Base-by-base conservation (phyloP, 2,888 invertebrate species). In the Ichneumoninae sp. region DNA sequence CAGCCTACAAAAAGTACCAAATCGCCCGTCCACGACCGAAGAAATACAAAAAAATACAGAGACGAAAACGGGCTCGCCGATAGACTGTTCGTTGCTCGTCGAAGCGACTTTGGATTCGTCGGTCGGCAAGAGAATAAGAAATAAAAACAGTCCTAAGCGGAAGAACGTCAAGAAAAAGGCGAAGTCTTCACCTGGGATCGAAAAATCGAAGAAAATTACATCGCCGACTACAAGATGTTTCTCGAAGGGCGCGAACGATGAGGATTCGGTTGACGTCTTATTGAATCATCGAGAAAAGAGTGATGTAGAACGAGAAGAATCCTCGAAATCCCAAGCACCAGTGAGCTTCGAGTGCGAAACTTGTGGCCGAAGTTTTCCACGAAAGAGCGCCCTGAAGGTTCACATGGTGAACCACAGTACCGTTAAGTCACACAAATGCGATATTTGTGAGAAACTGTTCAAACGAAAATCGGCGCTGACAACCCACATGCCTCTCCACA, bases 391-490 rank as follows among this genome's bases (percentile, higher is more conserved):
- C 7, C 66, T 65, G 44, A 82, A 70, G 70, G 66, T 54, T 22
- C 77, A 82, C 82, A 77, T 77, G 82, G 82, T 72, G 22, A 77
- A 82, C 30, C 82, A 77, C 54, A 77, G 77, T 33, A 76, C 70
- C 1, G 10, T 82, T 19, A 65, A 71, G 36, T 71, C 77, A 47
- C 87, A 90, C 85, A 90, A 89, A 54, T 90, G 91, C 66, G 89
- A 90, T 33, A 68, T 88, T 19, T 90, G 91, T 19, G 88, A 82
- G 0, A 91, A 89, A 65, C 69, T 84, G 1, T 91, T 87, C 80
- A 91, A 89, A 36, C 87, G 90, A 69, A 89, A 88, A 68, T 91
- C 91, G 2, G 83, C 89, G 30, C 40, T 90, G 57, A 91, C 91
- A 80, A 89, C 89, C 65, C 91, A 90, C 75, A 89, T 82, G 40